Evolutionary conservation across 2,888 invertebrate genomes (phyloP).

Genomic region (Plusia festucae): DNA sequence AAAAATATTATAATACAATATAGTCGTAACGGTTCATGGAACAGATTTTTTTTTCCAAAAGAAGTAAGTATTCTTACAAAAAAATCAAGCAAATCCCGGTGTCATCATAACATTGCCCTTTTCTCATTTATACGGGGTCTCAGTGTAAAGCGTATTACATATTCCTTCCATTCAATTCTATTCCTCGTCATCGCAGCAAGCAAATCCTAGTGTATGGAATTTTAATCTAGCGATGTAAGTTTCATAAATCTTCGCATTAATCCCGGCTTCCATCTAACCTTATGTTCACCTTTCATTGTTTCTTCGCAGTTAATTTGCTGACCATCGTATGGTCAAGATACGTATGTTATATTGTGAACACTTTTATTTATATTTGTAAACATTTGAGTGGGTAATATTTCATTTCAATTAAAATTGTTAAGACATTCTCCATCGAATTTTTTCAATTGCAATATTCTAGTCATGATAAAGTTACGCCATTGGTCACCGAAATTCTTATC

Average conservation of each 20-base stretch:
- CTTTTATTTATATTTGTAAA: too few relatives aligned
- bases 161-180: too few relatives aligned
- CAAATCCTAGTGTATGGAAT: too few relatives aligned
- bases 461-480: constrained; percentile 15
- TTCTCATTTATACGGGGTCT: too few relatives aligned
- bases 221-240: not conserved
- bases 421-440: not conserved
- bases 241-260: not conserved
- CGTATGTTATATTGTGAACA: too few relatives aligned
- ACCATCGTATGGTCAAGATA: not conserved
- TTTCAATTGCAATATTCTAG: constrained; percentile 15
- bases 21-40: not conserved
- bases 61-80: too few relatives aligned
- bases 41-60: not conserved
- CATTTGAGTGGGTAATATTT: too few relatives aligned
- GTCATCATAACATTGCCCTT: too few relatives aligned
- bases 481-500: constrained; percentile 32
- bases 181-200: too few relatives aligned
- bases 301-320: not conserved
- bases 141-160: too few relatives aligned
- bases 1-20: not conserved
- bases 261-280: not conserved
- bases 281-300: not conserved
- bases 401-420: not conserved
- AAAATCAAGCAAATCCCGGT: not conserved